Percentiles rank a stretch among this genome's conserved stretches.
These are phyloP conservation scores for Hippocampus guttulatus DNA, from an alignment of 2,113 vertebrate genomes.

Conservation along the genomic window DNA sequence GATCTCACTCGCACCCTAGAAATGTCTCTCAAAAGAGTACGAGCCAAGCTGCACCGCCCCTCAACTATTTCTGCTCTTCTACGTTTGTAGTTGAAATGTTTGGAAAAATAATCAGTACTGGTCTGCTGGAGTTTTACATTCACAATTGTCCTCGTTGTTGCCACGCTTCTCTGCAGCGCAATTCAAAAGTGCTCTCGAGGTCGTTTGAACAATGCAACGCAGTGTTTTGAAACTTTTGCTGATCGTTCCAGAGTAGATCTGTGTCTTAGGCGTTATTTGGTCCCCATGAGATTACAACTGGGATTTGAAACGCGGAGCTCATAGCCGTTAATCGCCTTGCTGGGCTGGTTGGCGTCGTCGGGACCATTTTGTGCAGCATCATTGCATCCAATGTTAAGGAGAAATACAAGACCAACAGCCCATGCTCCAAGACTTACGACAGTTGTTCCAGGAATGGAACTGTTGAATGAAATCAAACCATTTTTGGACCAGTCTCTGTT, in stretches of 20 bases:
- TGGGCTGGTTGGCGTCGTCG: background rate
- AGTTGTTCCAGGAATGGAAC: no score
- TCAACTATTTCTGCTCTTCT: constrained; percentile 26
- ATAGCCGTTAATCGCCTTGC: constrained; percentile 29
- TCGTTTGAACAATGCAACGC: constrained; percentile 31
- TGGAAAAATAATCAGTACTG: background rate
- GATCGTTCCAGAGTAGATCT: constrained; percentile 38
- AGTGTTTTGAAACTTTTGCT: constrained; percentile 56
- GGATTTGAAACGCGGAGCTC: constrained; percentile 30
- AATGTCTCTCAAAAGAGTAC: constrained; percentile 28
- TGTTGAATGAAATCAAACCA: no score
- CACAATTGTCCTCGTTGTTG: background rate
- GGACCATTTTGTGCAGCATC: background rate
- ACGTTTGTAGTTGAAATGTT: constrained; percentile 12
- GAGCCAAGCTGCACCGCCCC: constrained; percentile 16
- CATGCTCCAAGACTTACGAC: no score
- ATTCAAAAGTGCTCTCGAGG: background rate
- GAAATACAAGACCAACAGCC: background rate
- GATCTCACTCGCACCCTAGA: constrained; percentile 36
- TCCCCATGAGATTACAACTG: constrained; percentile 34
- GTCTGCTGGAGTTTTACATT: background rate
- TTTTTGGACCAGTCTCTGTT: no score
- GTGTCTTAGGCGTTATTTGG: constrained; percentile 43
- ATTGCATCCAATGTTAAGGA: background rate
- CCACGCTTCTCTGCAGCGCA: background rate